These are phyloP conservation scores for Crypturellus undulatus DNA, from an alignment of 2,113 vertebrate genomes.

Conservation along the genomic window DNA sequence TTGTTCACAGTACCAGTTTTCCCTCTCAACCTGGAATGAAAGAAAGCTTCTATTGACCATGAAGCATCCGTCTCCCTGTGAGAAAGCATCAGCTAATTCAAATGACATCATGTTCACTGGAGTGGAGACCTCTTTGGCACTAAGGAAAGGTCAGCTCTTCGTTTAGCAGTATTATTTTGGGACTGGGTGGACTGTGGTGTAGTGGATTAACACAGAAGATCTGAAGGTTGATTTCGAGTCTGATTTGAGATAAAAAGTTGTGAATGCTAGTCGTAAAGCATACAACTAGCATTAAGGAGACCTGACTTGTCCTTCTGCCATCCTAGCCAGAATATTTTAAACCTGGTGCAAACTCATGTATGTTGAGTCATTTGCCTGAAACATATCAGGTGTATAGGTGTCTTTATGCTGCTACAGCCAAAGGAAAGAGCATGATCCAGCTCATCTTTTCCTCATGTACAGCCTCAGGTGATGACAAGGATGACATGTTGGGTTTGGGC, in stretches of 20 bases:
- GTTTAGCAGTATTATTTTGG: neutral
- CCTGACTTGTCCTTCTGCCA: fast-evolving
- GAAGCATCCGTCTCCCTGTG: neutral
- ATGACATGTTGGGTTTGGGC: fast-evolving
- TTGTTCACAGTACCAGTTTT: neutral
- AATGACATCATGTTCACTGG: neutral
- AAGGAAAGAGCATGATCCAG: neutral
- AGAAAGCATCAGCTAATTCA: neutral
- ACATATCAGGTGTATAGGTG: neutral
- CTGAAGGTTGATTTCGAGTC: neutral
- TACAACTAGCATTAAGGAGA: neutral
- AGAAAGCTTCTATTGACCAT: neutral
- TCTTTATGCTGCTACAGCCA: neutral
- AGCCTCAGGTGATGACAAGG: neutral
- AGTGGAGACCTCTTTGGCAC: neutral
- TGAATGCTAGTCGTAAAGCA: neutral
- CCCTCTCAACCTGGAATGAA: neutral
- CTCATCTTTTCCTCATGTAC: neutral
- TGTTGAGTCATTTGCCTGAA: neutral
- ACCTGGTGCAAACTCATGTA: neutral
- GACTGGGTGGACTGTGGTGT: neutral
- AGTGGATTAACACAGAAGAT: neutral
- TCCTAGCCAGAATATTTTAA: neutral
- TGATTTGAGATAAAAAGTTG: neutral
- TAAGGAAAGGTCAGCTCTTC: neutral